Evolutionary conservation across 2,113 vertebrate genomes (phyloP), one percentile per base, ranked within the genome.

Genomic region (Scomber japonicus): DNA sequence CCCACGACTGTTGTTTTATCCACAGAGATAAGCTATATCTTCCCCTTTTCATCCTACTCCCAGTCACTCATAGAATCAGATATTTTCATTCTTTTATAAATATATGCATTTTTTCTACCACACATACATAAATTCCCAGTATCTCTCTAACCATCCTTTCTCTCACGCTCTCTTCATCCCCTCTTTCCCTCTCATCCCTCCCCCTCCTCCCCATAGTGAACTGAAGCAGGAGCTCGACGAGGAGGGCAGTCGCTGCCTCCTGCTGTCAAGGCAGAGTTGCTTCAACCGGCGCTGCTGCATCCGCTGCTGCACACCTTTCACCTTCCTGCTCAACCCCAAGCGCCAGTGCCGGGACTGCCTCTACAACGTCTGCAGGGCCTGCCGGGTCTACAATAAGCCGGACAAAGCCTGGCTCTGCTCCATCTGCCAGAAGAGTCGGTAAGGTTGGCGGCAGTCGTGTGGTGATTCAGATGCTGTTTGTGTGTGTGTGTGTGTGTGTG

Each of bases 201-300:
- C 15, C 21, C n/a, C 61, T 6, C 9, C 64, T 66, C 71, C 79
- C 68, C 51, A 10, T 90, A 99, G 98, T 27, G 97, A 98, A 84
- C 94, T 98, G 95, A 97, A 96, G 94, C 97, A 96, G 94, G 96
- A 96, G 91, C 91, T 98, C 87, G 97, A 96, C 0, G 97, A 97
- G 91, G 98, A 99, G 86, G 96, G 95, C 84, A 97, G 94, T 93
- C 97, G 96, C 83, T 96, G 97, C 89, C 94, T 94, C 88, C 96
- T 99, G 91, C 95, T 99, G 60, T 96, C 96, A 9, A 96, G 94
- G 78, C 97, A 98, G 92, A 93, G 91, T 71, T 95, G 95, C 89
- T 99, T 99, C 80, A 97, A 97, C 21, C 96, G 96, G 78, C 96
- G 94, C 89, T 99, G 97, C 94, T 99, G 98, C 81, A 99, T 99